These are phyloP conservation scores for Pyrochroa serraticornis DNA, from an alignment of 2,888 invertebrate species.

Conservation along the genomic window DNA sequence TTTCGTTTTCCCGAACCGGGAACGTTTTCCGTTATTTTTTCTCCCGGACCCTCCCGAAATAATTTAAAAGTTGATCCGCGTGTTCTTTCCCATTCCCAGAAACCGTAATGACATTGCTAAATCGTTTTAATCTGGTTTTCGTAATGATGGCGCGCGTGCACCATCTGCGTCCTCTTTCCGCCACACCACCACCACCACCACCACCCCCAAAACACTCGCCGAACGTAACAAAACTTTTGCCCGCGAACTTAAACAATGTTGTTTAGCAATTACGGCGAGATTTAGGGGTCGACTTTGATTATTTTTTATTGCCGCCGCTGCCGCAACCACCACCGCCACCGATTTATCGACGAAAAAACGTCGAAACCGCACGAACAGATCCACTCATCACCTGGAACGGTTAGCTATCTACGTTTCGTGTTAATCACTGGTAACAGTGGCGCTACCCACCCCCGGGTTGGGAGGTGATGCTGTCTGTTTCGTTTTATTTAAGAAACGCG, in stretches of 20 bases:
- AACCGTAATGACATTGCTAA: slow-evolving; percentile 39
- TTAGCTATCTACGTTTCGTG: too few relatives aligned
- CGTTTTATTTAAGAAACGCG: too few relatives aligned
- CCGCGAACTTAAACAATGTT: slow-evolving; percentile 30
- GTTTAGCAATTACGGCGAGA: slow-evolving; percentile 31
- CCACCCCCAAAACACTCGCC: slow-evolving; percentile 16
- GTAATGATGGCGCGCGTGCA: slow-evolving; percentile 32
- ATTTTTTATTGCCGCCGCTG: slow-evolving; percentile 21
- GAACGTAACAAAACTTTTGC: slow-evolving; percentile 27
- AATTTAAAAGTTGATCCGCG: slow-evolving; percentile 5
- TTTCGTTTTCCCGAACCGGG: not conserved
- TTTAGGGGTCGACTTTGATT: slow-evolving; percentile 27
- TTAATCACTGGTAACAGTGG: too few relatives aligned
- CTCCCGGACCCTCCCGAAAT: not conserved
- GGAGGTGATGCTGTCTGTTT: too few relatives aligned
- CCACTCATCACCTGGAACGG: too few relatives aligned
- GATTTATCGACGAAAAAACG: too few relatives aligned
- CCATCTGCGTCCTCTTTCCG: slow-evolving; percentile 36
- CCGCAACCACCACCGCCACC: too few relatives aligned
- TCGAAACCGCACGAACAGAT: too few relatives aligned
- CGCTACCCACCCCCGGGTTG: too few relatives aligned
- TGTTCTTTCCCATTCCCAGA: slow-evolving; percentile 14
- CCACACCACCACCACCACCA: too few relatives aligned
- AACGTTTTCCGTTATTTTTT: too few relatives aligned
- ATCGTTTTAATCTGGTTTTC: slow-evolving; percentile 40